A percentile compares a stretch with the other conserved stretches of the same genome.
These are phyloP conservation scores for Zhengitettix transpicula DNA, from an alignment of 2,888 invertebrate species.

Conservation along the genomic window DNA sequence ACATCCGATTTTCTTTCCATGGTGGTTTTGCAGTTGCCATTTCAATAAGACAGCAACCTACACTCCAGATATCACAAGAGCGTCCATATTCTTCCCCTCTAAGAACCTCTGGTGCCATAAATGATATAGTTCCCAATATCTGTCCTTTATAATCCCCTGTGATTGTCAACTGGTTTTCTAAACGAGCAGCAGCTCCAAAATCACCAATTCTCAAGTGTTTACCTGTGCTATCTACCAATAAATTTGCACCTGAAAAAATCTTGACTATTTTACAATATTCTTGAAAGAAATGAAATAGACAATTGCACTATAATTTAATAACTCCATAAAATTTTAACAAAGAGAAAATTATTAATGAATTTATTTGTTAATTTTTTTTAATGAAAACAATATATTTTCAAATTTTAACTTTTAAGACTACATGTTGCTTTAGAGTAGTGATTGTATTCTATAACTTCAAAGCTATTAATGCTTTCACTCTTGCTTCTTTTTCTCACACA, in stretches of 20 bases:
- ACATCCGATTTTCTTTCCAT: conserved; percentile 27
- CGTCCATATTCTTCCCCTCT: conserved; percentile 29
- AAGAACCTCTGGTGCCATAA: conserved; percentile 33
- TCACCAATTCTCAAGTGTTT: conserved; percentile 28
- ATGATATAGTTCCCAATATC: conserved; percentile 29
- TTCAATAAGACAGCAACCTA: conserved; percentile 30
- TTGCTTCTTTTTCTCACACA: too few species aligned
- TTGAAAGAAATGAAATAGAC: not conserved
- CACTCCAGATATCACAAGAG: conserved; percentile 30
- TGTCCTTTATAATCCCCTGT: conserved; percentile 29
- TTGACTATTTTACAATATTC: not conserved
- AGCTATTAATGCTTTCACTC: too few species aligned
- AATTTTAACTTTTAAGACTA: too few species aligned
- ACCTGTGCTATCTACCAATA: conserved; percentile 30
- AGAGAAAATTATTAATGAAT: too few species aligned
- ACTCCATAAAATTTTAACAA: too few species aligned
- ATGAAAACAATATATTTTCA: too few species aligned
- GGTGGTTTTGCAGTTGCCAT: conserved; percentile 30
- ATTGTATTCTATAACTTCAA: too few species aligned
- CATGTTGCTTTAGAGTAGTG: too few species aligned
- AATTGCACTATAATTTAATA: too few species aligned
- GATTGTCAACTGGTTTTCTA: conserved; percentile 24
- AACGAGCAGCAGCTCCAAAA: conserved; percentile 28
- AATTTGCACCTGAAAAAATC: conserved; percentile 21
- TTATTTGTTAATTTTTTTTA: too few species aligned